Evolutionary conservation across 2,113 vertebrate genomes (phyloP).

Genomic region (Pseudopipra pipra): DNA sequence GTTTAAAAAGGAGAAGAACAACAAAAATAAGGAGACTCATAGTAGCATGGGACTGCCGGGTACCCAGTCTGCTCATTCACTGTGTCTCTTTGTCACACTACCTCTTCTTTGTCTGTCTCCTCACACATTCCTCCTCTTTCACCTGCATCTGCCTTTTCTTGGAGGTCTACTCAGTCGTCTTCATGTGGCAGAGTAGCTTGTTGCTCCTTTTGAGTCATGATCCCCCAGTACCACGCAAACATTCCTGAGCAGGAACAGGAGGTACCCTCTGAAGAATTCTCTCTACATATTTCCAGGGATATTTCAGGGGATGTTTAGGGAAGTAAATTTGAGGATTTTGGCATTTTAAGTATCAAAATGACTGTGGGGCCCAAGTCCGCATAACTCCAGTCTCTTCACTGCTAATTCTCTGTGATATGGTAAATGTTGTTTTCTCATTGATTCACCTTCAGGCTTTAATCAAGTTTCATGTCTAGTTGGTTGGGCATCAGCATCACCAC

Average conservation of each 20-base stretch:
- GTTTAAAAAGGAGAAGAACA: slow-evolving; percentile 98
- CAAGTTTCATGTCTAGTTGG: slow-evolving; percentile 25
- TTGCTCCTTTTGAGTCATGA: neutral
- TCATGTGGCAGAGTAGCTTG: neutral
- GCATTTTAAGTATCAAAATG: neutral
- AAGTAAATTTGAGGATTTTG: neutral
- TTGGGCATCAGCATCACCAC: neutral
- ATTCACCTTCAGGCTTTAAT: slow-evolving; percentile 49
- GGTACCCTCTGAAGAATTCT: neutral
- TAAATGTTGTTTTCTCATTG: slow-evolving; percentile 35
- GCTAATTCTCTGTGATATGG: slow-evolving; percentile 2
- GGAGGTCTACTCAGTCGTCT: neutral
- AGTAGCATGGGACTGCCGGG: slow-evolving; percentile 85
- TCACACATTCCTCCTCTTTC: neutral
- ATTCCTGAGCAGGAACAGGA: neutral
- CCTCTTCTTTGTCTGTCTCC: neutral
- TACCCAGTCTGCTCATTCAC: slow-evolving; percentile 60
- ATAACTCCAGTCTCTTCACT: slow-evolving; percentile 16
- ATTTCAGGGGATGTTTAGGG: neutral
- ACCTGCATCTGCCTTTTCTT: neutral
- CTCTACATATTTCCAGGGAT: neutral
- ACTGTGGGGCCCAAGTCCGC: slow-evolving; percentile 47
- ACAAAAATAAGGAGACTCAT: slow-evolving; percentile 88
- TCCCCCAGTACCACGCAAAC: neutral
- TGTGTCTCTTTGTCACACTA: neutral